phyloP scores from a whole-genome alignment of 2,113 vertebrate species.

The Romanogobio albipinnatus region DNA sequence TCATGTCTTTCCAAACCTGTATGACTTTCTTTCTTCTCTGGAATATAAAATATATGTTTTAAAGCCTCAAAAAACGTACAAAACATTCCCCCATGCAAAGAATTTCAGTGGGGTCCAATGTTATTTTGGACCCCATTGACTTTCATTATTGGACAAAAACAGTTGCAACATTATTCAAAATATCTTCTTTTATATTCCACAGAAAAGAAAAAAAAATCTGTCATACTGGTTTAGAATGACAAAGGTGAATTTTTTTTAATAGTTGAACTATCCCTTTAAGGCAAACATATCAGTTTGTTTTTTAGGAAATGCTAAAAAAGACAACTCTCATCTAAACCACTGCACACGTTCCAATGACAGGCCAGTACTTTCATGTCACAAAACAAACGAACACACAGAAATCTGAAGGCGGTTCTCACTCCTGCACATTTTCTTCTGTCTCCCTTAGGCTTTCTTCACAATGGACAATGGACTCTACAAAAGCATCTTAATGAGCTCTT shows the following conservation, averaged over 20 bases:
- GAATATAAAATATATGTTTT: not conserved
- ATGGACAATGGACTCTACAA: constrained; percentile 11
- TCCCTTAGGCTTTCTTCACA: constrained; percentile 21
- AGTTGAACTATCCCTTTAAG: not conserved
- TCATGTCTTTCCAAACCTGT: not conserved
- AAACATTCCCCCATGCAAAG: not conserved
- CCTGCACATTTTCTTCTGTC: not conserved
- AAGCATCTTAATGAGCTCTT: constrained; percentile 53
- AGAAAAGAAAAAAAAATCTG: not conserved
- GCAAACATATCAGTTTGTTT: not conserved
- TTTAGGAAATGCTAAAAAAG: not conserved
- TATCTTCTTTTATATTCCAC: not conserved
- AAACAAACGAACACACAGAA: constrained; percentile 21
- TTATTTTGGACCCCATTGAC: not conserved
- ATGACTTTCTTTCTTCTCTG: not conserved
- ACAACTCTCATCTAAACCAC: not conserved
- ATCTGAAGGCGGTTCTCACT: constrained; percentile 1
- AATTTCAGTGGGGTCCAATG: not conserved
- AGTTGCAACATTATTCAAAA: not conserved
- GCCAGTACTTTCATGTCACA: not conserved
- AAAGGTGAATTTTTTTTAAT: not conserved
- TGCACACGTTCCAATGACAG: not conserved
- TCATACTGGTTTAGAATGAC: not conserved
- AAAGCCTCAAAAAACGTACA: not conserved
- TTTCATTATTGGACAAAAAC: not conserved